These are phyloP conservation scores for Chouioia cunea DNA, from an alignment of 2,888 invertebrate species.

Conservation along the genomic window DNA sequence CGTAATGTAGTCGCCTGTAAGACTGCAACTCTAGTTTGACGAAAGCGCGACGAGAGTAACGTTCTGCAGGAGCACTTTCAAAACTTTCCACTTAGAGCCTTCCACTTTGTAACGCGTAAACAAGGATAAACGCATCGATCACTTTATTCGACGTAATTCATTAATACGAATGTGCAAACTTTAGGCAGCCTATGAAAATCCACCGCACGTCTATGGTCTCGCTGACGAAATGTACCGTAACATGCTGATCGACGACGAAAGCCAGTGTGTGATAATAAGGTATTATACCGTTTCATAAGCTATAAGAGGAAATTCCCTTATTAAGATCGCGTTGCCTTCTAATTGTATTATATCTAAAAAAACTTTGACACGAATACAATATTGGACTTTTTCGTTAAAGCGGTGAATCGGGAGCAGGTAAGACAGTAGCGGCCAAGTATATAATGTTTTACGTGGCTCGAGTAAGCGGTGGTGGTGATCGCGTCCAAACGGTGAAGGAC, in stretches of 20 bases:
- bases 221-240: slow-evolving; percentile 81
- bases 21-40: slow-evolving; percentile 13
- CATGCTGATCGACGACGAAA: slow-evolving; percentile 78
- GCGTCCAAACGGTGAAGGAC: slow-evolving; percentile 76
- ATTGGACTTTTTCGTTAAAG: slow-evolving; percentile 59
- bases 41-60: not conserved
- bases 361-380: too few species aligned
- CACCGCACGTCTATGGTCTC: slow-evolving; percentile 78
- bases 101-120: too few species aligned
- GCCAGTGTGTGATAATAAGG: slow-evolving; percentile 81
- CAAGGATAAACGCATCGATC: too few species aligned
- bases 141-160: too few species aligned
- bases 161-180: too few species aligned
- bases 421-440: slow-evolving; percentile 77
- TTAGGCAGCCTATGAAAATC: slow-evolving; percentile 79
- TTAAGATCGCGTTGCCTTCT: not conserved
- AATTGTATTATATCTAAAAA: not conserved
- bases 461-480: slow-evolving; percentile 75
- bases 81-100: too few species aligned
- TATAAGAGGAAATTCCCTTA: not conserved
- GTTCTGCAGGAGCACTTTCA: too few species aligned
- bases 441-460: slow-evolving; percentile 77
- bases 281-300: slow-evolving; percentile 53
- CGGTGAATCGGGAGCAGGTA: slow-evolving; percentile 78
- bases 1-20: too few species aligned